Conservation (phyloP, 2,888 invertebrate species). For the Ectemnius lituratus region DNA sequence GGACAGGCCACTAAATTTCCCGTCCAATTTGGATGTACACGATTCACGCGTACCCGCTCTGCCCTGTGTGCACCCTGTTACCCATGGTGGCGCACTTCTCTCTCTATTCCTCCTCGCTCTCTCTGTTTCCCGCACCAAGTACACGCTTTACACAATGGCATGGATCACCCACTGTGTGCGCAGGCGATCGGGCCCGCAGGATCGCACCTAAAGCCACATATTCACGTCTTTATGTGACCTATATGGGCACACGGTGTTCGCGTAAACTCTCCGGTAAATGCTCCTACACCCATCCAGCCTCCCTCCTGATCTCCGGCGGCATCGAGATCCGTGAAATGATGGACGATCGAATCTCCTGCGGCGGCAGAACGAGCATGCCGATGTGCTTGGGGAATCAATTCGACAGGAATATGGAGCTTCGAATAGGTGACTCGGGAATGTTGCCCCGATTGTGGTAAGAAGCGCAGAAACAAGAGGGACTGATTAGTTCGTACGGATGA, state of each 20-base stretch:
- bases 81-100: slow-evolving; percentile 8
- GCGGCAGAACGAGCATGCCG: background rate
- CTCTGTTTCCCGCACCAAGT: slow-evolving; percentile 1
- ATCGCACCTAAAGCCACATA: slow-evolving; percentile 49
- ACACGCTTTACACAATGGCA: slow-evolving; percentile 45
- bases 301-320: background rate
- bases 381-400: background rate
- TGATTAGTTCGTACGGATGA: background rate
- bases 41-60: slow-evolving; percentile 54
- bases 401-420: background rate
- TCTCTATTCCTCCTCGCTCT: background rate
- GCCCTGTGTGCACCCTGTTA: slow-evolving; percentile 46
- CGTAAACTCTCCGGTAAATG: slow-evolving; percentile 4
- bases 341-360: background rate
- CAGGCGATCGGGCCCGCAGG: slow-evolving; percentile 45
- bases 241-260: slow-evolving; percentile 13
- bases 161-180: slow-evolving; percentile 45
- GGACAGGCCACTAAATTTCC: slow-evolving; percentile 75
- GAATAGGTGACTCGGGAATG: background rate
- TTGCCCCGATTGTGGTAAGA: background rate
- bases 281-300: slow-evolving; percentile 12
- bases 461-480: background rate
- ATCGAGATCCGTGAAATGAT: background rate
- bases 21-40: slow-evolving; percentile 75
- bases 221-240: slow-evolving; percentile 44